Percentiles rank a stretch among this genome's conserved stretches.
These are phyloP conservation scores for Aldabrachelys gigantea DNA, from an alignment of 2,113 vertebrate species.

Conservation along the genomic window DNA sequence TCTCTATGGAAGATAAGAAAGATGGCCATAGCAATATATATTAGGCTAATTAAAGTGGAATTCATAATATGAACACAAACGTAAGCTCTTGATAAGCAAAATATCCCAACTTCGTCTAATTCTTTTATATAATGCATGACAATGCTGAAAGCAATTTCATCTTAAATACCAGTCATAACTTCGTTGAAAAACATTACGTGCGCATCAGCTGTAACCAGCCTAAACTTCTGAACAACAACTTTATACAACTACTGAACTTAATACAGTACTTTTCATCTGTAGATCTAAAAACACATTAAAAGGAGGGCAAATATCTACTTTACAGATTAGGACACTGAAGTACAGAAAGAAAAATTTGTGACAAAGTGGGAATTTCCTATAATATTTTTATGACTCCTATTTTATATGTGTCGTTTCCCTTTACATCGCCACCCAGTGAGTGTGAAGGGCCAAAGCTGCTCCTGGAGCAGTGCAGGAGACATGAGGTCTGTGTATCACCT, in stretches of 20 bases:
- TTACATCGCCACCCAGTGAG: background rate
- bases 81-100: background rate
- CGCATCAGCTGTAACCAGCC: background rate
- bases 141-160: background rate
- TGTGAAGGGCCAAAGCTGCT: background rate
- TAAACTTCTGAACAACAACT: background rate
- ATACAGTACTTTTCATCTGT: background rate
- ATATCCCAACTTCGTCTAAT: background rate
- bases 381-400: background rate
- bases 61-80: background rate
- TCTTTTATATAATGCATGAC: fast-evolving
- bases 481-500: background rate
- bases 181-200: no score
- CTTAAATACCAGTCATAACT: background rate
- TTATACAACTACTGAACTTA: background rate
- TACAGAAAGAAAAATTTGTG: background rate
- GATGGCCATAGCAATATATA: background rate
- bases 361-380: background rate
- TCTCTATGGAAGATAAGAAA: background rate
- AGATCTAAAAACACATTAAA: background rate
- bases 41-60: background rate
- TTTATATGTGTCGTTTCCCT: background rate
- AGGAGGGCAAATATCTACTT: background rate
- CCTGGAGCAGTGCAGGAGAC: background rate
- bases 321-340: background rate